Conservation (phyloP, 1,140 invertebrate species). For the Drosophila nebulosa region DNA sequence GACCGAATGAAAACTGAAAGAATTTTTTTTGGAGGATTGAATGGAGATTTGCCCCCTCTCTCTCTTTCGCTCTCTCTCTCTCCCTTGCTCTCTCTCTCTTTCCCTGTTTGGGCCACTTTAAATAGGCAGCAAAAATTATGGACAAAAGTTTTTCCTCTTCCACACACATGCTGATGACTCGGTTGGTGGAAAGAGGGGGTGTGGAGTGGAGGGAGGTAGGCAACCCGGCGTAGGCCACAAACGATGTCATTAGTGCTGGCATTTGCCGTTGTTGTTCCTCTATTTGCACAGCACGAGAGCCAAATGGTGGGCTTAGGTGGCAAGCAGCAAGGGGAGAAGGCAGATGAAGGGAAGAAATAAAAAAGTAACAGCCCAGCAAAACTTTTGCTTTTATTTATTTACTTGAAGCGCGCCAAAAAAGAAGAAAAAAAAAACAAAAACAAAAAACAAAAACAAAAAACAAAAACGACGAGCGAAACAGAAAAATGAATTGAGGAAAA, state of each 20-base stretch:
- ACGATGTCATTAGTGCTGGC: conserved; percentile 71
- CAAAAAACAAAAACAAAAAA: conserved; percentile 2
- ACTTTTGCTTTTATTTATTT: conserved; percentile 75
- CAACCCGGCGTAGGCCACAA: conserved; percentile 38
- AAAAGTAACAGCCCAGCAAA: conserved; percentile 61
- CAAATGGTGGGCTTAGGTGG: neutral
- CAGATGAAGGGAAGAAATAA: neutral
- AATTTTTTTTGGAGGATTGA: conserved; percentile 1
- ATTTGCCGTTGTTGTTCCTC: conserved; percentile 42
- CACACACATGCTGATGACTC: conserved; percentile 47
- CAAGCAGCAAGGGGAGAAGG: conserved; percentile 2
- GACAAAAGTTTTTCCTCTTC: conserved; percentile 58
- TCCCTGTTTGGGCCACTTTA: conserved; percentile 46
- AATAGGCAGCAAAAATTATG: conserved; percentile 73
- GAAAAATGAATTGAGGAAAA: neutral
- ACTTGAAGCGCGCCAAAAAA: conserved; percentile 50
- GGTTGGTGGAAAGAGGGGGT: neutral
- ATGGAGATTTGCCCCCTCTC: neutral
- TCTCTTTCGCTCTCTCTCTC: neutral
- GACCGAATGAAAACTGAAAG: neutral
- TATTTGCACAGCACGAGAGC: conserved; percentile 36
- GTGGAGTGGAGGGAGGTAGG: neutral
- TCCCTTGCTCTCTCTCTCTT: neutral
- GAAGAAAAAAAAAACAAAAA: conserved; percentile 13
- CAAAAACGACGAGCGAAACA: neutral